Evolutionary conservation across 2,888 invertebrate genomes (phyloP).

Genomic region (Mythimna pallens): DNA sequence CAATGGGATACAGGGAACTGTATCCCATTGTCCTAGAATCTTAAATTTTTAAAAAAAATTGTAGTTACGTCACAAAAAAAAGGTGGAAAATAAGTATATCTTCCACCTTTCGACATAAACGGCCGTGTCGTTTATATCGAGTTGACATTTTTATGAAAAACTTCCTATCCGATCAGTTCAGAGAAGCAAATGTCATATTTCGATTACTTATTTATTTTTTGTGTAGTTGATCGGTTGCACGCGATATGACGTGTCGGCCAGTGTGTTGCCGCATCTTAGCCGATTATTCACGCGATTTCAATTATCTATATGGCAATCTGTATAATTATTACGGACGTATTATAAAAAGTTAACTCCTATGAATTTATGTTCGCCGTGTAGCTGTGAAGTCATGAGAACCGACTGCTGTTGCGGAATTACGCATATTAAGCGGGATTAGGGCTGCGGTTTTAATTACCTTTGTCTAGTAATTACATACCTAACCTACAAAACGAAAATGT

Average conservation of each 20-base stretch:
- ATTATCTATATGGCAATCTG: conserved; percentile 79
- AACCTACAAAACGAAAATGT: not conserved
- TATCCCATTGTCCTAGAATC: too few species aligned
- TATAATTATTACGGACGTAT: conserved; percentile 76
- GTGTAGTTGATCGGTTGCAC: conserved; percentile 70
- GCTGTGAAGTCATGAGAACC: conserved; percentile 45
- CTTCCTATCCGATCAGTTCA: conserved; percentile 65
- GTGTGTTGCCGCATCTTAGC: conserved; percentile 75
- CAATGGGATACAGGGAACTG: too few species aligned
- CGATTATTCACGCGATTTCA: conserved; percentile 83
- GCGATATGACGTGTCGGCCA: conserved; percentile 82
- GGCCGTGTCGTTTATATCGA: conserved; percentile 52
- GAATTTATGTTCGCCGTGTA: conserved; percentile 51
- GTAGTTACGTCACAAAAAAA: too few species aligned
- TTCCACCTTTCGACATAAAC: conserved; percentile 41
- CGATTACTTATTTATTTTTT: conserved; percentile 72
- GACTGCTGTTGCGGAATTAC: conserved; percentile 45
- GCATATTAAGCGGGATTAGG: conserved; percentile 34
- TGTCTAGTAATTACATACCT: not conserved
- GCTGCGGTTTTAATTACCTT: conserved; percentile 27
- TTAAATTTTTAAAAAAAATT: too few species aligned
- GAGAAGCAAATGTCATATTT: conserved; percentile 75
- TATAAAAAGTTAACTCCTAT: conserved; percentile 67
- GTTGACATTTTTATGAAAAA: conserved; percentile 61
- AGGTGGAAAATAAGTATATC: too few species aligned